Evolutionary conservation across 2,797 vertebrate genomes (phyloP).

Genomic region (Pipistrellus pipistrellus): DNA sequence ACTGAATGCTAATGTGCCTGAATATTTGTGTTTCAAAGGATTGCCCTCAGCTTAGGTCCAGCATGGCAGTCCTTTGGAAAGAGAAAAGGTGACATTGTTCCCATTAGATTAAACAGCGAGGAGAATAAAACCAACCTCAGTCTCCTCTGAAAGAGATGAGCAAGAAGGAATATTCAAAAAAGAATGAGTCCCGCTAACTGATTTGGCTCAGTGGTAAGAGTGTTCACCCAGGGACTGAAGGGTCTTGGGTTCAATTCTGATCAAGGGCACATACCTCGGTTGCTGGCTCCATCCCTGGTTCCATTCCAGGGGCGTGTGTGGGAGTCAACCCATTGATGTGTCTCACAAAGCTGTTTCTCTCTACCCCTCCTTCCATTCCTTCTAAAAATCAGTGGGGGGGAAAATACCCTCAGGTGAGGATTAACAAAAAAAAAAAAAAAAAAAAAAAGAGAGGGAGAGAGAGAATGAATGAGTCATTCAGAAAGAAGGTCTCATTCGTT

Average conservation of each 20-base stretch:
- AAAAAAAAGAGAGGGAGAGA: background rate
- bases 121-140: background rate
- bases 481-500: background rate
- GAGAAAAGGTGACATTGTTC: background rate
- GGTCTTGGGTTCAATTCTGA: background rate
- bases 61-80: background rate
- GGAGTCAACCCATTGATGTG: too few species aligned
- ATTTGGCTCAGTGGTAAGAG: background rate
- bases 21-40: conserved; percentile 36
- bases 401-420: background rate
- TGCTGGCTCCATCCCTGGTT: background rate
- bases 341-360: background rate
- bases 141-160: background rate
- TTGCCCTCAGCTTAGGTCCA: background rate
- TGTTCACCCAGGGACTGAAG: background rate
- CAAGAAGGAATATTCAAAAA: background rate
- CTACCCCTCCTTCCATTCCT: background rate
- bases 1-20: background rate
- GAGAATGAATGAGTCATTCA: background rate
- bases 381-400: background rate
- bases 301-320: too few species aligned
- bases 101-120: background rate
- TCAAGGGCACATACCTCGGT: background rate
- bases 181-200: background rate
- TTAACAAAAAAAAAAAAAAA: background rate